phyloP scores from a whole-genome alignment of 2,888 invertebrate genomes.

The Sipunculus nudus region DNA sequence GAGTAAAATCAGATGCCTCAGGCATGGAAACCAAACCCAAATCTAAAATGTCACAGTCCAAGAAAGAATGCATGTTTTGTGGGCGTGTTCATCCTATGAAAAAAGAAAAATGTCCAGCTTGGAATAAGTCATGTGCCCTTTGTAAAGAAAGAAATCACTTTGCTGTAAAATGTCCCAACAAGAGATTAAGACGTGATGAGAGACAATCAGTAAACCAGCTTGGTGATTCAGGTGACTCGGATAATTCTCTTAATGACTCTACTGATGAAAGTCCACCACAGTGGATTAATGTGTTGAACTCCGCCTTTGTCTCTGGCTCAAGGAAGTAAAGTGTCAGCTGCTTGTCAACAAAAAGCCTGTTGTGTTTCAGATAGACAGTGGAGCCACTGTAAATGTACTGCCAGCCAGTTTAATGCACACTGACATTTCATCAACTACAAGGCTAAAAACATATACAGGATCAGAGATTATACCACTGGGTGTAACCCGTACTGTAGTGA shows the following conservation, averaged over 20 bases:
- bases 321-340: slow-evolving; percentile 2
- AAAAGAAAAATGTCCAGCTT: slow-evolving; percentile 16
- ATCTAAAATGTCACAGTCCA: background rate
- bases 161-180: background rate
- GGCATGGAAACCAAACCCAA: background rate
- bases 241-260: too few species aligned
- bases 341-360: slow-evolving; percentile 3
- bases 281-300: background rate
- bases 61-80: slow-evolving; percentile 13
- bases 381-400: slow-evolving; percentile 17
- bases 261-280: too few species aligned
- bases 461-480: slow-evolving; percentile 1
- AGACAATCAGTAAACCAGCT: background rate
- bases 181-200: background rate
- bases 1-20: background rate
- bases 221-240: too few species aligned
- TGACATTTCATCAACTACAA: background rate
- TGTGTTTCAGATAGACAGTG: slow-evolving; percentile 26
- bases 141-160: slow-evolving; percentile 14
- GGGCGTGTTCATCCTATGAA: background rate
- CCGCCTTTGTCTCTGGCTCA: too few species aligned
- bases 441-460: slow-evolving; percentile 4
- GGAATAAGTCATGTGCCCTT: background rate
- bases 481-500: background rate
- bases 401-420: slow-evolving; percentile 5